These are phyloP conservation scores for Patella caerulea DNA, from an alignment of 2,888 invertebrate species.

Conservation along the genomic window DNA sequence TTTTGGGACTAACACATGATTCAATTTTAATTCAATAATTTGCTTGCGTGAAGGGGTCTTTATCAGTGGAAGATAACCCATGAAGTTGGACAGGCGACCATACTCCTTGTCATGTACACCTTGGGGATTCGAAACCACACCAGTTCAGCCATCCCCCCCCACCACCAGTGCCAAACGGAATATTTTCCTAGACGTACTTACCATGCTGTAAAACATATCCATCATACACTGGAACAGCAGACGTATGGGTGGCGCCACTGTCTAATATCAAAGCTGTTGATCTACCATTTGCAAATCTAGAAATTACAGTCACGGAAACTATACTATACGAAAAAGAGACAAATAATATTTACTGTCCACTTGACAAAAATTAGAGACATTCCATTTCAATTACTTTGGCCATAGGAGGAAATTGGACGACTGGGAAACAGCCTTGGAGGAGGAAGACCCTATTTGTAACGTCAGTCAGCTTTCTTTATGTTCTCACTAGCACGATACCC, in stretches of 20 bases:
- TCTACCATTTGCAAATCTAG: constrained; percentile 90
- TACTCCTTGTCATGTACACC: too few relatives aligned
- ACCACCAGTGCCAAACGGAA: neutral
- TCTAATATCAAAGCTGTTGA: constrained; percentile 91
- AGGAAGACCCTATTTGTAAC: too few relatives aligned
- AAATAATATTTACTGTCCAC: neutral
- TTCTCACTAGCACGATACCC: too few relatives aligned
- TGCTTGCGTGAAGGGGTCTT: too few relatives aligned
- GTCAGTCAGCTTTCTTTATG: too few relatives aligned
- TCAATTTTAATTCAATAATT: too few relatives aligned
- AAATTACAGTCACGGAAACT: neutral
- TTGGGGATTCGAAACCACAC: too few relatives aligned
- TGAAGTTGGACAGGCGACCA: too few relatives aligned
- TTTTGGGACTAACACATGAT: too few relatives aligned
- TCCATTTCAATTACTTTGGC: neutral
- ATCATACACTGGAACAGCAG: constrained; percentile 96
- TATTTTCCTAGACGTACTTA: constrained; percentile 33
- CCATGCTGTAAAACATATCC: constrained; percentile 92
- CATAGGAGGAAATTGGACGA: neutral
- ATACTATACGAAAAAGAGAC: neutral
- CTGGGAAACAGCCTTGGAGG: neutral
- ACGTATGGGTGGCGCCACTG: constrained; percentile 97
- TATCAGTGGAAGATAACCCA: too few relatives aligned
- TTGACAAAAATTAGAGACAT: neutral
- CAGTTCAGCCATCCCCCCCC: too few relatives aligned